A percentile compares a stretch with the other conserved stretches of the same genome.
These are phyloP conservation scores for Hirtodrosophila confusa DNA, from an alignment of 2,888 invertebrate species.

Conservation along the genomic window DNA sequence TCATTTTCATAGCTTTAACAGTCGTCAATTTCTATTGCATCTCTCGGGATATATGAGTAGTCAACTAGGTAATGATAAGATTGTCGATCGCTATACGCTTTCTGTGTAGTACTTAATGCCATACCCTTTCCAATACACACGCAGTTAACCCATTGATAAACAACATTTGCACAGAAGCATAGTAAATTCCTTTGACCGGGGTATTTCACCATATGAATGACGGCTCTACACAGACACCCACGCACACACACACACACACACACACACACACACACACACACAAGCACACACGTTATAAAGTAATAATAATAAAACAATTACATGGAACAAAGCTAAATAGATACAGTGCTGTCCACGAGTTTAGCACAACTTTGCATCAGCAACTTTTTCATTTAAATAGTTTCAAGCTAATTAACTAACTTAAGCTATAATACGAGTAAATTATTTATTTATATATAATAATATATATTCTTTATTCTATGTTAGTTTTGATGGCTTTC, in stretches of 20 bases:
- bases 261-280: background rate
- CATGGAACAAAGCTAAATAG: too few relatives aligned
- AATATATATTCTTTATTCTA: too few relatives aligned
- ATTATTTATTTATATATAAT: too few relatives aligned
- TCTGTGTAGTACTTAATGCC: background rate
- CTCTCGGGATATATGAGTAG: background rate
- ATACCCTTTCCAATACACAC: conserved; percentile 1
- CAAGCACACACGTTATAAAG: background rate
- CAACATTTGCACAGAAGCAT: conserved; percentile 6
- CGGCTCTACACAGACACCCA: conserved; percentile 1
- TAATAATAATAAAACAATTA: background rate
- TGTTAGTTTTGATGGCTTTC: too few relatives aligned
- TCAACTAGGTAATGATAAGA: background rate
- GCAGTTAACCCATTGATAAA: conserved; percentile 21
- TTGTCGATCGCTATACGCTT: conserved; percentile 3
- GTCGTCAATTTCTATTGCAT: background rate
- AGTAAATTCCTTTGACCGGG: conserved; percentile 12
- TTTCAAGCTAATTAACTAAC: too few relatives aligned
- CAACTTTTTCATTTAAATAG: too few relatives aligned
- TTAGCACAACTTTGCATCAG: too few relatives aligned
- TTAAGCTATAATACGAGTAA: too few relatives aligned
- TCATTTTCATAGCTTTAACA: conserved; percentile 1
- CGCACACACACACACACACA: background rate
- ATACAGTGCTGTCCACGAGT: too few relatives aligned
- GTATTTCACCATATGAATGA: conserved; percentile 26